Conservation (phyloP, 2,797 vertebrate species). For the Chloroceryle inda region DNA sequence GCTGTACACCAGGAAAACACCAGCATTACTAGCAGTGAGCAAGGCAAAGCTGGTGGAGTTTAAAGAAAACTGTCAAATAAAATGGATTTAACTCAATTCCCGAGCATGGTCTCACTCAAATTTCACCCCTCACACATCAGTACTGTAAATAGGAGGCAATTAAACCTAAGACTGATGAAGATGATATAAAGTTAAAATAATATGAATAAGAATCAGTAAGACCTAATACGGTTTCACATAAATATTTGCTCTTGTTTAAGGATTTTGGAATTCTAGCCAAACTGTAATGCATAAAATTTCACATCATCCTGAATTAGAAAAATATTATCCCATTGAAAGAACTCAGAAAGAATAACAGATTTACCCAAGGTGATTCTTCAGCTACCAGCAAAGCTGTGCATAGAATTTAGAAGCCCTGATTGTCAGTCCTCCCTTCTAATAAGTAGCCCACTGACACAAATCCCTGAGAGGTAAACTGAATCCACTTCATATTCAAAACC, state of each 20-base stretch:
- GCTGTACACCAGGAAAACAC: background rate
- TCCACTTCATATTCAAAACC: background rate
- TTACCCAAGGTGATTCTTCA: background rate
- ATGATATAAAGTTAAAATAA: background rate
- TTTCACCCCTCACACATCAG: background rate
- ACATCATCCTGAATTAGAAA: background rate
- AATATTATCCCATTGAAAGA: background rate
- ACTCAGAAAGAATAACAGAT: background rate
- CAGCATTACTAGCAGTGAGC: background rate
- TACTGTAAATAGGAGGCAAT: background rate
- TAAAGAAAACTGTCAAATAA: background rate
- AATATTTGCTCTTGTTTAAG: background rate
- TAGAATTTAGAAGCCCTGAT: background rate
- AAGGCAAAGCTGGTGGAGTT: background rate
- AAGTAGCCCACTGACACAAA: background rate
- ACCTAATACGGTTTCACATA: background rate
- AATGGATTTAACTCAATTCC: background rate
- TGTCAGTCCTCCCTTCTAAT: background rate
- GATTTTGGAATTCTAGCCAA: background rate
- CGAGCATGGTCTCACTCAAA: background rate
- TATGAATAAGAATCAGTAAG: background rate
- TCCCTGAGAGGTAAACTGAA: background rate
- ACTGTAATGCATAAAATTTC: background rate
- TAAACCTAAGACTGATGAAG: background rate
- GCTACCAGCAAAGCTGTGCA: background rate